phyloP scores from a whole-genome alignment of 2,888 invertebrate genomes.

The Acrobasis suavella region DNA sequence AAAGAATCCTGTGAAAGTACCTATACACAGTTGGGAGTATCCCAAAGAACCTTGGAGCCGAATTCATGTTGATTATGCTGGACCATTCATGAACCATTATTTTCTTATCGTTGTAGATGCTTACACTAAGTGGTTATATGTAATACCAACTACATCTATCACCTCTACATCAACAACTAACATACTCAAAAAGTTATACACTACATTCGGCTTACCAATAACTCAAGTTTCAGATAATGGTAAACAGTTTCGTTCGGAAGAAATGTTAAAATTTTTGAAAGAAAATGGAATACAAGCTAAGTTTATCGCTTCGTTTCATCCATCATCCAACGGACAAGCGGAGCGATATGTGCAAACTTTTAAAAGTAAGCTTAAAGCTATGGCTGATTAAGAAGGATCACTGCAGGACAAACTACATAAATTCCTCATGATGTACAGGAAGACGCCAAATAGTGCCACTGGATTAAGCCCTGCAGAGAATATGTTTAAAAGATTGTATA shows the following conservation, averaged over 20 bases:
- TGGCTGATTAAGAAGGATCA: no score
- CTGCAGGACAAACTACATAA: background rate
- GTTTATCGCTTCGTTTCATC: no score
- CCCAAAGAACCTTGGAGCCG: no score
- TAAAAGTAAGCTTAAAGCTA: background rate
- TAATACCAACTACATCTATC: background rate
- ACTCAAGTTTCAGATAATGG: no score
- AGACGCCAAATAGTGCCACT: background rate
- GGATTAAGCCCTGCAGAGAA: no score
- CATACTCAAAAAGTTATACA: background rate
- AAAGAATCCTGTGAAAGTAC: background rate
- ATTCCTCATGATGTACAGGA: background rate
- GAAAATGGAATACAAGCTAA: background rate
- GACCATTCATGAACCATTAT: background rate
- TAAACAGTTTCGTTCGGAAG: background rate
- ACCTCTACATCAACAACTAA: background rate
- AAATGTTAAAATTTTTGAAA: background rate
- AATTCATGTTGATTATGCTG: no score
- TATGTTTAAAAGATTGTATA: no score
- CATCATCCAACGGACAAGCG: no score
- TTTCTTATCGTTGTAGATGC: background rate
- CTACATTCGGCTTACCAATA: no score
- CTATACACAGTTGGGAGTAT: no score
- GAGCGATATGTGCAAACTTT: background rate
- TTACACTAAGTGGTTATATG: background rate